Evolutionary conservation across 2,888 invertebrate species (phyloP).

Genomic region (Sthenelais limicola): DNA sequence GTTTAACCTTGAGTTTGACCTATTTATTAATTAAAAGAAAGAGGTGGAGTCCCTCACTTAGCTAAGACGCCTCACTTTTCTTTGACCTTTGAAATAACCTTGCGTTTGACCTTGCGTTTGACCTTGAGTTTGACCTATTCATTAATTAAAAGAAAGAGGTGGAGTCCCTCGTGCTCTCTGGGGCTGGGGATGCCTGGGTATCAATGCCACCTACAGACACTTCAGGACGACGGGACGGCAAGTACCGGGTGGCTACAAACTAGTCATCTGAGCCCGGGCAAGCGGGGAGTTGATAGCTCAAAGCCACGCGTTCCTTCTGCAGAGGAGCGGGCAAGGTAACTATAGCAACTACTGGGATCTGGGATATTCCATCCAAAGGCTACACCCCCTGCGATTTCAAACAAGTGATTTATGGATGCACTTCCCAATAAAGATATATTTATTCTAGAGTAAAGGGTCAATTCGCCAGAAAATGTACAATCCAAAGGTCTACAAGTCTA

Average conservation of each 20-base stretch:
- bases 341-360: slow-evolving; percentile 1
- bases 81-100: not conserved
- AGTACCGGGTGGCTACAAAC: no score
- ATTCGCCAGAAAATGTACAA: no score
- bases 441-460: no score
- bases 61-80: no score
- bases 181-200: slow-evolving; percentile 39
- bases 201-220: slow-evolving; percentile 35
- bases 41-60: slow-evolving; percentile 26
- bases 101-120: slow-evolving; percentile 5
- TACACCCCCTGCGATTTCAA: no score
- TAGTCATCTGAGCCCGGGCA: slow-evolving; percentile 35
- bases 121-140: not conserved
- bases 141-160: slow-evolving; percentile 24
- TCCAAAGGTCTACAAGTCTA: no score
- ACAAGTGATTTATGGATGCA: no score
- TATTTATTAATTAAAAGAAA: slow-evolving; percentile 18
- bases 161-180: slow-evolving; percentile 24
- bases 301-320: no score
- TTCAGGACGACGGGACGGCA: slow-evolving; percentile 21
- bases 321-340: slow-evolving; percentile 11
- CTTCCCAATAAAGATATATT: no score
- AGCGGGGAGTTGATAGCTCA: slow-evolving; percentile 5
- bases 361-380: no score
- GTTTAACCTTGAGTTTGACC: slow-evolving; percentile 2